phyloP scores from a whole-genome alignment of 1,140 invertebrate species.

The Tribolium castaneum region DNA sequence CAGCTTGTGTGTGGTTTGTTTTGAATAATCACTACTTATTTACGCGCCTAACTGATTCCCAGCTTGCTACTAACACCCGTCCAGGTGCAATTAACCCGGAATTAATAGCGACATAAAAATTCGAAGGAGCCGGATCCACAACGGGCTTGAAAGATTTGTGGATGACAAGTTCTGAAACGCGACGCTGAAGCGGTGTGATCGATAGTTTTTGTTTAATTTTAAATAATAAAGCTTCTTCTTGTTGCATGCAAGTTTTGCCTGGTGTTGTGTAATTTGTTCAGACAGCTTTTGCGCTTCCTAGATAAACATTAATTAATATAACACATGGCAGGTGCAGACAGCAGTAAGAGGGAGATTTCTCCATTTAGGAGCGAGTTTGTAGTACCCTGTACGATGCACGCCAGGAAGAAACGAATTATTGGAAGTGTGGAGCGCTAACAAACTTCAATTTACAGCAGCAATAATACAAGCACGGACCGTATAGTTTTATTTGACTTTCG shows the following conservation, averaged over 20 bases:
- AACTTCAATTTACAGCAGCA: slow-evolving; percentile 36
- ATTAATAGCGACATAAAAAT: slow-evolving; percentile 25
- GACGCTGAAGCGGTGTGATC: background rate
- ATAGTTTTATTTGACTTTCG: slow-evolving; percentile 35
- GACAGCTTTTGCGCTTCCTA: background rate
- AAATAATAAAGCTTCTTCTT: background rate
- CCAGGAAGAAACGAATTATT: slow-evolving; percentile 25
- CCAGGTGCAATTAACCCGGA: background rate
- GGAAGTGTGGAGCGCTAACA: slow-evolving; percentile 34
- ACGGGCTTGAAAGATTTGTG: background rate
- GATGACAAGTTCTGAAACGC: background rate
- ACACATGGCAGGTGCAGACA: slow-evolving; percentile 17
- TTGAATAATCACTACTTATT: slow-evolving; percentile 40
- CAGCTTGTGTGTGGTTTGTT: slow-evolving; percentile 37
- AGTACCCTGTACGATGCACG: slow-evolving; percentile 1
- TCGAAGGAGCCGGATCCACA: background rate
- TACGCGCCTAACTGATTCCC: slow-evolving; percentile 24
- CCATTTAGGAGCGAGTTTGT: slow-evolving; percentile 1
- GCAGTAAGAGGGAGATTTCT: background rate
- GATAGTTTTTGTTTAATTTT: background rate
- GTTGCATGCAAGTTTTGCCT: background rate
- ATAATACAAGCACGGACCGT: slow-evolving; percentile 38
- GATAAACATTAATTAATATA: slow-evolving; percentile 5
- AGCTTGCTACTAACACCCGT: background rate
- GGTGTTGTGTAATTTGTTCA: background rate